phyloP scores from a whole-genome alignment of 2,113 vertebrate genomes.

The Platysternon megacephalum region DNA sequence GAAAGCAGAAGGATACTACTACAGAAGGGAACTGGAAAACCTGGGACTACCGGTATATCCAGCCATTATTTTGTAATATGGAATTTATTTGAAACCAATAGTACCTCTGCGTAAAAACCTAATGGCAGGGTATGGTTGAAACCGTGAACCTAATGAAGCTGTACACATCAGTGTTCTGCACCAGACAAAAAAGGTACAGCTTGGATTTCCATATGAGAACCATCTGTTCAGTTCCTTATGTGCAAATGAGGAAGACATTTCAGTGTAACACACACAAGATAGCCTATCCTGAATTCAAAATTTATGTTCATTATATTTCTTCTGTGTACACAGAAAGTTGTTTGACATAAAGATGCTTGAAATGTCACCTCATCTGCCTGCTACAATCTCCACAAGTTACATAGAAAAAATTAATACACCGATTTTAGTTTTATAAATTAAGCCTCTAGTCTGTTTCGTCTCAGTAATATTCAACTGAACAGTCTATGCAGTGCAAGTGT shows the following conservation, averaged over 20 bases:
- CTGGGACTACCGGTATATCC: not conserved
- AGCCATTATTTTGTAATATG: conserved; percentile 15
- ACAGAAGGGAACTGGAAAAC: not conserved
- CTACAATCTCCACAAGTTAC: not conserved
- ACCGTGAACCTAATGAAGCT: not conserved
- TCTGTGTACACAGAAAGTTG: not conserved
- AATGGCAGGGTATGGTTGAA: not conserved
- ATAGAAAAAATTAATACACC: not conserved
- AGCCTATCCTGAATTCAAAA: not conserved
- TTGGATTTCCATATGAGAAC: not conserved
- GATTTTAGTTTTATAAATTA: not conserved
- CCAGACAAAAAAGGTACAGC: not conserved
- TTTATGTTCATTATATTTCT: not conserved
- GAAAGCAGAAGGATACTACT: not conserved
- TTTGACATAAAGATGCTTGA: not conserved
- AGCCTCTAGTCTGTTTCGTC: not conserved
- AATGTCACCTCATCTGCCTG: not conserved
- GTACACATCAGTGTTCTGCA: not conserved
- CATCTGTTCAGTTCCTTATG: not conserved
- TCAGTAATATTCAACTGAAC: not conserved
- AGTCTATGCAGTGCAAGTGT: not conserved
- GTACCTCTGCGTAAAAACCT: not conserved
- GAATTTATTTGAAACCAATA: not conserved
- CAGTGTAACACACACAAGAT: not conserved
- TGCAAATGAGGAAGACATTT: not conserved